These are phyloP conservation scores for Petromus typicus DNA, from an alignment of 2,113 vertebrate genomes.

Conservation along the genomic window DNA sequence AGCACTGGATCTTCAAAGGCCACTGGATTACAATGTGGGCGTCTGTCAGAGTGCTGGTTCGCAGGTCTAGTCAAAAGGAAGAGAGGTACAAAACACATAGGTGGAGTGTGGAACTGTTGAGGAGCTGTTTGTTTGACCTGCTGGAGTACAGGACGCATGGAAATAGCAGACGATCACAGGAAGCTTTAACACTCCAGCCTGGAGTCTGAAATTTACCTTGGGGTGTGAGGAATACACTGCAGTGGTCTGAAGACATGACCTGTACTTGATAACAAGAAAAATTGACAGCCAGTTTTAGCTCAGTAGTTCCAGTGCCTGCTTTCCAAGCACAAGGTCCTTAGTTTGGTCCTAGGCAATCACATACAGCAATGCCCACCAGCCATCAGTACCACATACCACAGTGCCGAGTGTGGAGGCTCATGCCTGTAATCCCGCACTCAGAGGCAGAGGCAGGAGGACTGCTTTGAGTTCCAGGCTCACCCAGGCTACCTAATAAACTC, in stretches of 20 bases:
- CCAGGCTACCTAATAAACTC: too few species aligned
- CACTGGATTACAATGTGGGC: background rate
- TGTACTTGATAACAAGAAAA: background rate
- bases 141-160: background rate
- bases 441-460: too few species aligned
- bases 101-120: background rate
- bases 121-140: background rate
- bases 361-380: too few species aligned
- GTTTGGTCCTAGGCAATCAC: too few species aligned
- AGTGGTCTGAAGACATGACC: background rate
- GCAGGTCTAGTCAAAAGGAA: background rate
- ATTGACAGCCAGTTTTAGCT: too few species aligned
- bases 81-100: background rate
- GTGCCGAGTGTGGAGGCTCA: too few species aligned
- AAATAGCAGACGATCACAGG: background rate
- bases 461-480: too few species aligned
- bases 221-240: background rate
- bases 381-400: too few species aligned
- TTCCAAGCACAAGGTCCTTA: too few species aligned
- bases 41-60: background rate
- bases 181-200: background rate
- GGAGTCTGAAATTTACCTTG: background rate
- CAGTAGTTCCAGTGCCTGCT: too few species aligned
- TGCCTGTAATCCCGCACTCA: too few species aligned
- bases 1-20: background rate